Base-by-base conservation (phyloP, 1,140 invertebrate species). In the Trachelipus rathkii region DNA sequence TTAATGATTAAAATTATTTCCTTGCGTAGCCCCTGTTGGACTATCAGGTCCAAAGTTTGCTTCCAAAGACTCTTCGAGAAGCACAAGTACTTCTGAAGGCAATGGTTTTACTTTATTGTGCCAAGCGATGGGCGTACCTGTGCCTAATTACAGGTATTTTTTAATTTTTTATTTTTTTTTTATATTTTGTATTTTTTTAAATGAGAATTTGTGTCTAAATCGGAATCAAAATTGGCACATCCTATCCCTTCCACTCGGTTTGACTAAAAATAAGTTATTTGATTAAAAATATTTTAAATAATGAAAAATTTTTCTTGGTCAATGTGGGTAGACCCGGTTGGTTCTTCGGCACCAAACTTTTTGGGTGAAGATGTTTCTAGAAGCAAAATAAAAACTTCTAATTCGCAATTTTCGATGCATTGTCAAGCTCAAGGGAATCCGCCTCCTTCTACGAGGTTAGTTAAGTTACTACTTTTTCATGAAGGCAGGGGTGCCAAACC, bases 281-380 rank as follows among this genome's bases (percentile, higher is more conserved):
- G 33, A 33, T 33, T 33, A 6, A 6, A 33, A 33, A 33, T 33
- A 33, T 33, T 33, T 33, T 33, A 60, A 60, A 8, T 60, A 60
- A 60, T 60, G 8, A 13, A 60, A 4, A 15, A 19, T 60, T 60
- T 60, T 60, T 60, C 13, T 60, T n/a, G 46, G 13, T 73, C 44
- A 15, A 71, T 71, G 8, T 44, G 23, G 9, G 5, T 10, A 75
- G 73, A 68, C 67, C 21, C 73, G 8, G 24, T 75, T n/a, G 73
- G 73, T 15, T 15, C 33, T 10, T 68, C 73, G 11, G 66, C 73
- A 0, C 73, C 73, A 33, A 67, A 75, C 45, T 67, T 75, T 19
- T 67, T 67, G 9, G 68, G 23, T 13, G 73, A 75, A 68, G 33
- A 24, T 6, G 73, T 68, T 11, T 45, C 44, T 7, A 13, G 66